phyloP scores from a whole-genome alignment of 2,797 vertebrate genomes.

The Halcyon badia region DNA sequence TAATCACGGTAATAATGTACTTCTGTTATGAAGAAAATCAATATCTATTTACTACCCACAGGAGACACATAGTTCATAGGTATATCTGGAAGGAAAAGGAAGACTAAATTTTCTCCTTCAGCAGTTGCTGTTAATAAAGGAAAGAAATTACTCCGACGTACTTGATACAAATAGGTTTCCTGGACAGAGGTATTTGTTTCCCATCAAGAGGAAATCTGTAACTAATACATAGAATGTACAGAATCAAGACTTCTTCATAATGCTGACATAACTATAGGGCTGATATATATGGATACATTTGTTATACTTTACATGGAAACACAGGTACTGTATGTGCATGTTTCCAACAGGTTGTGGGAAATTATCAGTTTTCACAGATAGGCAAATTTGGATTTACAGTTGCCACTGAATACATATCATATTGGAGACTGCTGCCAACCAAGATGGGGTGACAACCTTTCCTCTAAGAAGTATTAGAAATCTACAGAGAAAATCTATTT shows the following conservation, averaged over 20 bases:
- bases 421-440: background rate
- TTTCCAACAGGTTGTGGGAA: background rate
- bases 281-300: background rate
- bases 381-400: background rate
- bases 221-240: background rate
- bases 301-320: background rate
- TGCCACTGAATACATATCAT: background rate
- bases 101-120: background rate
- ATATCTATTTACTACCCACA: conserved; percentile 14
- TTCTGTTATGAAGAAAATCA: conserved; percentile 46
- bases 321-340: background rate
- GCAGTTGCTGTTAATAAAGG: background rate
- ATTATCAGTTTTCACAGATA: background rate
- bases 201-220: background rate
- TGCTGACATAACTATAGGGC: background rate
- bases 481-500: background rate
- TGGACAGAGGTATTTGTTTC: background rate
- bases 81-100: background rate
- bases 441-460: background rate
- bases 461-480: background rate
- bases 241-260: background rate
- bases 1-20: conserved; percentile 52
- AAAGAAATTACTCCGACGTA: background rate
- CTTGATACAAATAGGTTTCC: background rate
- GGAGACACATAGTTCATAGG: background rate